Base-by-base conservation (phyloP, 1,140 invertebrate species). In the Drosophila navojoa region DNA sequence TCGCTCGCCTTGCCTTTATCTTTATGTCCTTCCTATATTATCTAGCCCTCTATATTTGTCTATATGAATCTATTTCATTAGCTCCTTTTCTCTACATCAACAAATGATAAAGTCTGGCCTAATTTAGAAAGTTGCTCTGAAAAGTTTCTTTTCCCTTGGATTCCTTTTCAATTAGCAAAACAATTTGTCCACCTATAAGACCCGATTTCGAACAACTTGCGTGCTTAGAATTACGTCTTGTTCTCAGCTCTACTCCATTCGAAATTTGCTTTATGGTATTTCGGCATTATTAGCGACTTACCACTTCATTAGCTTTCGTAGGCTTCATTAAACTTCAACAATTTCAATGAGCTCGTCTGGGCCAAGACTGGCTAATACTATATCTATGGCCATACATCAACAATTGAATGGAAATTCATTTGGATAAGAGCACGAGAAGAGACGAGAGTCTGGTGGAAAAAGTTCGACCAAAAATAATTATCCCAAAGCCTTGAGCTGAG, bases 301-400 rank as follows among this genome's bases (percentile, higher is more conserved):
- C 9, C 44, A 66, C 32, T 49, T 64, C 60, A 70, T 70, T 70
- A 70, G 63, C 32, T 55, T 55, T 55, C 22, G 40, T 22, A 54
- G 59, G 60, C 60, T 59, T 52, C 32, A 70, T 70, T 55, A 53
- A 55, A 45, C 10, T 25, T 25, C 11, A 38, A 22, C 35, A 38
- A 38, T 27, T 70, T 70, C 40, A 54, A 54, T 59, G 49, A 45
- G 45, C 67, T 53, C 9, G 6, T 35, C 32, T 9, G 13, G 7
- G n/a, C 6, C 42, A 5, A 16, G 6, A 11, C 11, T 38, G 35
- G 2, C 11, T 38, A 38, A 38, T 38, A 38, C 10, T 13, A 38
- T 6, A 42, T 42, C 13, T 42, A 42, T 42, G 40, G 5, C 3
- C 5, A 42, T 42, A 42, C 15, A 42, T 45, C 35, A 11, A 11